Conservation (phyloP, 2,888 invertebrate species). For the Temnothorax ravouxi region DNA sequence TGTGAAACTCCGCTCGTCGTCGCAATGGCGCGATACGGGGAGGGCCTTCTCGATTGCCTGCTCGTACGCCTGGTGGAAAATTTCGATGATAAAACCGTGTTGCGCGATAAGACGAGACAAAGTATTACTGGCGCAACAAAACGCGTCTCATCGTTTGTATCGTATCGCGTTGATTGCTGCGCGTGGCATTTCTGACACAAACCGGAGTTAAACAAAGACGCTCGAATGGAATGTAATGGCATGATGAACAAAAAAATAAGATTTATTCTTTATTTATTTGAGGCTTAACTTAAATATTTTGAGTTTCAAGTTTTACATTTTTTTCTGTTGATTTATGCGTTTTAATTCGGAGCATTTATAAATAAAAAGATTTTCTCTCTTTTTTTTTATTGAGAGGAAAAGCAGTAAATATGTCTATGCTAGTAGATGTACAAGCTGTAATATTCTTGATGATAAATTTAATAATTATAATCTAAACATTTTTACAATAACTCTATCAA, state of each 20-base stretch:
- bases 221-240: background rate
- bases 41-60: conserved; percentile 7
- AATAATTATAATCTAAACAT: background rate
- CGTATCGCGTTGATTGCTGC: conserved; percentile 8
- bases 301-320: background rate
- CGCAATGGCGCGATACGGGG: background rate
- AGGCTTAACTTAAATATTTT: background rate
- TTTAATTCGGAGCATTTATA: background rate
- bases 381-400: background rate
- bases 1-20: background rate
- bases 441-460: background rate
- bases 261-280: background rate
- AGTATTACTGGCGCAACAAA: conserved; percentile 6
- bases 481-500: background rate
- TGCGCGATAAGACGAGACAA: conserved; percentile 65
- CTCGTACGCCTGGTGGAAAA: conserved; percentile 73
- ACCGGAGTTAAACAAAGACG: background rate
- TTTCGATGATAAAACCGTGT: conserved; percentile 76
- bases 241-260: background rate
- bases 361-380: background rate
- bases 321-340: background rate
- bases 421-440: background rate
- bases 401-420: background rate
- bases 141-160: background rate
- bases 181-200: background rate